A percentile compares a stretch with the other conserved stretches of the same genome.
These are phyloP conservation scores for Holacanthus passer DNA, from an alignment of 2,113 vertebrate genomes.

Conservation along the genomic window DNA sequence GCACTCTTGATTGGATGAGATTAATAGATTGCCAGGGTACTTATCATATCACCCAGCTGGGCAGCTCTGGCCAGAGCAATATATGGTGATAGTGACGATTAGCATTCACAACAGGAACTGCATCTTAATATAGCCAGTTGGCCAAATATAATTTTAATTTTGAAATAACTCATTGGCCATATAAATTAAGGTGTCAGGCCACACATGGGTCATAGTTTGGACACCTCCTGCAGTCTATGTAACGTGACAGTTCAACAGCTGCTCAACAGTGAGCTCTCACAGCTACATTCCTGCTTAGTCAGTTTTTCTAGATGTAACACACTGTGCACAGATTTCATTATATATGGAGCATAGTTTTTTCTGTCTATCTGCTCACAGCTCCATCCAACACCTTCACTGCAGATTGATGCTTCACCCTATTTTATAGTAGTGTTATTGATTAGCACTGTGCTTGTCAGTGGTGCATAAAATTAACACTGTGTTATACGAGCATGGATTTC, in stretches of 20 bases:
- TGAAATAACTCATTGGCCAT: no score
- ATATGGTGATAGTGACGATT: no score
- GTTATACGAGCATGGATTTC: conserved; percentile 86
- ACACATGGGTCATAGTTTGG: neutral
- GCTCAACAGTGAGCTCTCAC: neutral
- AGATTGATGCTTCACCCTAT: conserved; percentile 81
- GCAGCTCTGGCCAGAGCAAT: no score
- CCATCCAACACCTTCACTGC: conserved; percentile 62
- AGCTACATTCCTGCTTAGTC: neutral
- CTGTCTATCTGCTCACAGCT: conserved; percentile 22
- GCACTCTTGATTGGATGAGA: neutral
- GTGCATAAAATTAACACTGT: conserved; percentile 89
- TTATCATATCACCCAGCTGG: neutral
- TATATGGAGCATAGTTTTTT: conserved; percentile 15
- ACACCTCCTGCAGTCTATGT: neutral
- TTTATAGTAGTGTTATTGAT: conserved; percentile 85
- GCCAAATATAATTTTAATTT: no score
- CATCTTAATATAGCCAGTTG: no score
- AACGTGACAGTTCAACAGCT: neutral
- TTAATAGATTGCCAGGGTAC: neutral
- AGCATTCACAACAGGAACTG: no score
- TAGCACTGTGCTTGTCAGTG: conserved; percentile 82
- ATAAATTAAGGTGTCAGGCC: no score
- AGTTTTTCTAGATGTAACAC: conserved; percentile 4
- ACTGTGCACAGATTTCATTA: conserved; percentile 33